Evolutionary conservation across 1,140 invertebrate species (phyloP).

Genomic region (Stenopsyche tienmushanensis): DNA sequence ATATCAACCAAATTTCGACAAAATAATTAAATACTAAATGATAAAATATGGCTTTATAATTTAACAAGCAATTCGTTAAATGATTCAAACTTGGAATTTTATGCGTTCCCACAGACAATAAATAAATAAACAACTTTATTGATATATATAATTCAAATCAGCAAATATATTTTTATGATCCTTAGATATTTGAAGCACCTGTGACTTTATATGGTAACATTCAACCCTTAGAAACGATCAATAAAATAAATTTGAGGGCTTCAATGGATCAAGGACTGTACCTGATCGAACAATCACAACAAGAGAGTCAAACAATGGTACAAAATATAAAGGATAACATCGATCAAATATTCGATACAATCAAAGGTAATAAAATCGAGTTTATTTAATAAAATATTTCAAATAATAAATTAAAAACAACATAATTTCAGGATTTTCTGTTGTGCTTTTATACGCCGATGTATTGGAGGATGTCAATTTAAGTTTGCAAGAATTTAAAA

Average conservation of each 20-base stretch:
- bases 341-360: not conserved
- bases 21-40: no score
- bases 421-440: slow-evolving; percentile 15
- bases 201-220: slow-evolving; percentile 9
- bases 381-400: no score
- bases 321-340: slow-evolving; percentile 6
- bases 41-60: not conserved
- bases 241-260: slow-evolving; percentile 13
- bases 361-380: slow-evolving; percentile 1
- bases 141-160: no score
- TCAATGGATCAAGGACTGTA: slow-evolving; percentile 4
- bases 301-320: not conserved
- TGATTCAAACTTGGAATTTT: no score
- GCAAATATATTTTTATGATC: not conserved
- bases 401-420: not conserved
- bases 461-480: slow-evolving; percentile 21
- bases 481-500: slow-evolving; percentile 4
- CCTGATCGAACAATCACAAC: not conserved
- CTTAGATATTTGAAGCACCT: slow-evolving; percentile 17
- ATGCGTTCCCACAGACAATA: no score
- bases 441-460: slow-evolving; percentile 29
- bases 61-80: not conserved
- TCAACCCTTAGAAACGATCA: not conserved
- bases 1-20: no score
- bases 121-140: no score